Conservation (phyloP, 2,888 invertebrate species). For the Isotomurus palustris region DNA sequence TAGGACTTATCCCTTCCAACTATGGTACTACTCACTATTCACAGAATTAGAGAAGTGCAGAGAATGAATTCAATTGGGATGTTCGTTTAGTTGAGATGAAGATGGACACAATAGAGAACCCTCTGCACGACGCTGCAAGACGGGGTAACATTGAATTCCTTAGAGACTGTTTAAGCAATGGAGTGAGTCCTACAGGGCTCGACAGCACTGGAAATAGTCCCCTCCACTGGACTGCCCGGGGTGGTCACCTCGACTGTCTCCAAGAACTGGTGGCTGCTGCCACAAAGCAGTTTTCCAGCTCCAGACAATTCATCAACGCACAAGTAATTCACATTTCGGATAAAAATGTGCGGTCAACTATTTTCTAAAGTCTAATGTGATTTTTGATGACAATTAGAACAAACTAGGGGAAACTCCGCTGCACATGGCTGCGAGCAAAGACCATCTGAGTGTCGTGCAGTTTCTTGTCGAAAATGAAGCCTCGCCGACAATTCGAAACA, state of each 20-base stretch:
- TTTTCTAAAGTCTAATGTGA: background rate
- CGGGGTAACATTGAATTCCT: constrained; percentile 60
- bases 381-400: constrained; percentile 54
- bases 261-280: constrained; percentile 31
- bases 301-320: constrained; percentile 32
- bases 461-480: constrained; percentile 57
- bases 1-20: constrained; percentile 59
- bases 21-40: constrained; percentile 53
- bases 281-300: constrained; percentile 21
- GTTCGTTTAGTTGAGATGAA: constrained; percentile 55
- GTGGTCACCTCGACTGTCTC: constrained; percentile 35
- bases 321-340: constrained; percentile 18
- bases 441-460: constrained; percentile 57
- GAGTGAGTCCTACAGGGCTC: constrained; percentile 61
- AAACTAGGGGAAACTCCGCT: constrained; percentile 63
- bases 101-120: constrained; percentile 58
- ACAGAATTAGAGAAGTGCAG: constrained; percentile 2
- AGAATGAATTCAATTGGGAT: background rate
- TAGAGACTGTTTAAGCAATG: constrained; percentile 58
- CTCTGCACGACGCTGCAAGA: constrained; percentile 63
- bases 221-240: constrained; percentile 55
- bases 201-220: constrained; percentile 64
- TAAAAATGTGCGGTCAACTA: background rate
- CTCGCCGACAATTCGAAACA: constrained; percentile 54
- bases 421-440: constrained; percentile 60